Evolutionary conservation across 2,113 vertebrate species (phyloP), one percentile per base, ranked within the genome.

Genomic region (Engystomops pustulosus): DNA sequence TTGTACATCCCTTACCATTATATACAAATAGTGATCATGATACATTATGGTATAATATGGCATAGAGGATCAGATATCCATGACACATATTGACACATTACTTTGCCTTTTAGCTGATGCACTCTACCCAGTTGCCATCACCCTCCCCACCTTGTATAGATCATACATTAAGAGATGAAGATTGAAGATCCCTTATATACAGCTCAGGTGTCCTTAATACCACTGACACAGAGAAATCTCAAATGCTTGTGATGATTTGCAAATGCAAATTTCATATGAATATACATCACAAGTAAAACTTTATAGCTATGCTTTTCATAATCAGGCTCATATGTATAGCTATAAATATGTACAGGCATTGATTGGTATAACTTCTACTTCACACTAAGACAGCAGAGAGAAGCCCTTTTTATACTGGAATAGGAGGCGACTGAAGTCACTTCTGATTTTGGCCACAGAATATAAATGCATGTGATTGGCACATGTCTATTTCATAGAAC

Each of bases 21-120:
- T 85, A 53, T 85, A 85, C 83, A 85, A 30, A 70, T 53, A 85
- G 65, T 70, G 44, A 41, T 69, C 58, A 70, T 77, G 67, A 85
- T 32, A 69, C 60, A n/a, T 38, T 32, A 71, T 27, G 51, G 27
- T 77, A 69, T n/a, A 78, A 14, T 41, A 62, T 81, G 62, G 55
- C 67, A 51, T 77, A 30, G 44, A 83, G 44, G 41, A 76, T 67
- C 41, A 75, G 12, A 67, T 75, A 76, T 83, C 23, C 55, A 47
- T 82, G 72, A 58, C 49, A 82, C 51, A 82, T 58, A 81, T 14
- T 65, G 41, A 44, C 10, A 34, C 41, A 55, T 36, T 68, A 14
- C 1, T 11, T 74, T 25, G 53, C 62, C 53, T 71, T 58, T 70
- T 14, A 45, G 25, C 30, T 67, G 60, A 60, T 84, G 44, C 38